phyloP scores from a whole-genome alignment of 1,140 invertebrate genomes.

The Drosophila kurseongensis region DNA sequence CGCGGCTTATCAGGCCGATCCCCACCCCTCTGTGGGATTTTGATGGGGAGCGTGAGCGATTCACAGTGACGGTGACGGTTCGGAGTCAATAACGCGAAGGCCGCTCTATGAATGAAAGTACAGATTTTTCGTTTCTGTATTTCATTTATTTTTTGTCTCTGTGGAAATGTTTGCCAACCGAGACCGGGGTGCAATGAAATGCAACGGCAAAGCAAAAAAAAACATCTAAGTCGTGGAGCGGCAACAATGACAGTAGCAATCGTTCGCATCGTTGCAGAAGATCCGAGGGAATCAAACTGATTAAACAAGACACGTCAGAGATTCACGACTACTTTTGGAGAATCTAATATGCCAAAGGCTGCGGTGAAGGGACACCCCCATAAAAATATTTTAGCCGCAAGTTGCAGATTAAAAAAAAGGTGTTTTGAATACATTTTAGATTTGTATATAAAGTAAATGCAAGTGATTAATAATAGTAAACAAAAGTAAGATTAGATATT shows the following conservation, averaged over 20 bases:
- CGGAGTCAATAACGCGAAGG: conserved; percentile 46
- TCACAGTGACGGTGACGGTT: conserved; percentile 12
- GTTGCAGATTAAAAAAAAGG: too few species aligned
- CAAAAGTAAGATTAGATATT: not conserved
- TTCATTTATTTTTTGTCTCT: conserved; percentile 22
- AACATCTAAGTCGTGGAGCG: conserved; percentile 24
- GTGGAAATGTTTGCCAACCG: conserved; percentile 28
- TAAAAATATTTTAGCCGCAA: too few species aligned
- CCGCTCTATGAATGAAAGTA: conserved; percentile 73
- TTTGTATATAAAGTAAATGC: too few species aligned
- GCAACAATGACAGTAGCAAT: conserved; percentile 40
- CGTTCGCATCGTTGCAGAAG: conserved; percentile 20
- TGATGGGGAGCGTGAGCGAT: conserved; percentile 24
- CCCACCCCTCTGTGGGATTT: conserved; percentile 16
- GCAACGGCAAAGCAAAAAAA: conserved; percentile 38
- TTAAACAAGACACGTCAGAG: conserved; percentile 20
- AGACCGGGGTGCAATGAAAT: conserved; percentile 51
- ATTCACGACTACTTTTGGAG: conserved; percentile 1
- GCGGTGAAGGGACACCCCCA: not conserved
- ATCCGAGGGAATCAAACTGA: conserved; percentile 15
- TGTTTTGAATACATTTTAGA: too few species aligned
- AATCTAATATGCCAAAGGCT: conserved; percentile 10
- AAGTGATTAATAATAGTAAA: not conserved
- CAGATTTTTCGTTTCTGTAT: conserved; percentile 44
- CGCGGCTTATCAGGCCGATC: conserved; percentile 34